Base-by-base conservation (phyloP, 1,140 invertebrate species). In the Sycophila sp. region DNA sequence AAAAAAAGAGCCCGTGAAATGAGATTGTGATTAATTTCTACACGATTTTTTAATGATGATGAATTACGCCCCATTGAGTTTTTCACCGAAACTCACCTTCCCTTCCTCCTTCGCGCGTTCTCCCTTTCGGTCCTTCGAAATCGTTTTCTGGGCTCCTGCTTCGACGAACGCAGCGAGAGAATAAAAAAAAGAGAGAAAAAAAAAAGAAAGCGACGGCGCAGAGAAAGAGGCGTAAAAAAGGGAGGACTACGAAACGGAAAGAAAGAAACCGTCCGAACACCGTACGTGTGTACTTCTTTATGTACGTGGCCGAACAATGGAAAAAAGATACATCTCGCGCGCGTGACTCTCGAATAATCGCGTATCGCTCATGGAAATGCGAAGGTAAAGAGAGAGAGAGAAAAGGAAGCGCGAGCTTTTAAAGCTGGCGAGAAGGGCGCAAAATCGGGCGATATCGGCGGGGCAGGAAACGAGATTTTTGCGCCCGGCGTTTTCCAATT, bases 11-110 rank as follows among this genome's bases (percentile, higher is more conserved):
- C n/a, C n/a, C n/a, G n/a, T n/a, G 19, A 15, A 22, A 64, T 40
- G 30, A 64, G 56, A 64, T 51, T 38, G 13, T 45, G 63, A 69
- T 69, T 63, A 42, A 63, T 63, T 63, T 49, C 34, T 55, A 58
- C 64, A 71, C 69, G 59, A 71, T 70, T 74, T 69, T 69, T 69
- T 55, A 62, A 69, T 55, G 67, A 68, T 59, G 65, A 69, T 42
- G 67, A 62, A 69, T 69, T 55, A 28, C 36, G 34, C 26, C 17
- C 28, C 47, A 53, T 62, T 62, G 45, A 42, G 36, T 28, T 59
- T 17, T 42, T 42, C 28, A 26, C 28, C 36, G 22, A 36, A 19
- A 19, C n/a, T 6, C 32, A 2, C 60, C n/a, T 15, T n/a, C 38
- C 63, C 8, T 8, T 45, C 40, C 15, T 2, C 10, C 24, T 13